Evolutionary conservation across 2,888 invertebrate genomes (phyloP).

Genomic region (Oxytorus armatus): DNA sequence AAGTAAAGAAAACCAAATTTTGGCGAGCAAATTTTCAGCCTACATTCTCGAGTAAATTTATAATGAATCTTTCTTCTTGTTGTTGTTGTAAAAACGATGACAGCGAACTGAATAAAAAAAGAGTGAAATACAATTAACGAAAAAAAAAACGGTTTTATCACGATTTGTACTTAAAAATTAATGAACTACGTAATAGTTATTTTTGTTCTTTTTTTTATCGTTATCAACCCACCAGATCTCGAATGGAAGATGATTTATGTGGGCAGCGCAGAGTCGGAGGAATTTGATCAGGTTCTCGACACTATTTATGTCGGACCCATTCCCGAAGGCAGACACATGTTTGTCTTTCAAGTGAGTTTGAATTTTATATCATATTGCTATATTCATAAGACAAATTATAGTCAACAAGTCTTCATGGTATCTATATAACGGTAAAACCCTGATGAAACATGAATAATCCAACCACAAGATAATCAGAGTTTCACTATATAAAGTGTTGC

Average conservation of each 20-base stretch:
- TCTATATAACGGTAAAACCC: no score
- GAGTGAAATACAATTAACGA: no score
- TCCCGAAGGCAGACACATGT: slow-evolving; percentile 97
- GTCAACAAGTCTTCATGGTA: no score
- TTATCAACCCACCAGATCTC: slow-evolving; percentile 88
- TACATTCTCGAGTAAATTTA: no score
- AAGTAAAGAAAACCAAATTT: background rate
- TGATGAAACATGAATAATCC: no score
- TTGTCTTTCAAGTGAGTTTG: slow-evolving; percentile 92
- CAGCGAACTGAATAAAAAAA: background rate
- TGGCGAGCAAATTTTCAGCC: background rate
- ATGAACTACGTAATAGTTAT: no score
- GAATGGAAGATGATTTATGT: slow-evolving; percentile 99
- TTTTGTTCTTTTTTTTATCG: slow-evolving; percentile 72
- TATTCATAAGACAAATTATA: no score
- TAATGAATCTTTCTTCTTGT: no score
- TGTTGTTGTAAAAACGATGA: background rate
- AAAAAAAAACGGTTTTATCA: background rate
- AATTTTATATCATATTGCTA: no score
- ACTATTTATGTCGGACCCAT: slow-evolving; percentile 99
- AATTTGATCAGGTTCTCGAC: slow-evolving; percentile 98
- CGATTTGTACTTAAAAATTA: no score
- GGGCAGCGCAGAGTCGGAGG: slow-evolving; percentile 98
- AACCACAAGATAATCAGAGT: no score
- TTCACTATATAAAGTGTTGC: no score